These are phyloP conservation scores for Syngnathus acus DNA, from an alignment of 2,797 vertebrate genomes.

Conservation along the genomic window DNA sequence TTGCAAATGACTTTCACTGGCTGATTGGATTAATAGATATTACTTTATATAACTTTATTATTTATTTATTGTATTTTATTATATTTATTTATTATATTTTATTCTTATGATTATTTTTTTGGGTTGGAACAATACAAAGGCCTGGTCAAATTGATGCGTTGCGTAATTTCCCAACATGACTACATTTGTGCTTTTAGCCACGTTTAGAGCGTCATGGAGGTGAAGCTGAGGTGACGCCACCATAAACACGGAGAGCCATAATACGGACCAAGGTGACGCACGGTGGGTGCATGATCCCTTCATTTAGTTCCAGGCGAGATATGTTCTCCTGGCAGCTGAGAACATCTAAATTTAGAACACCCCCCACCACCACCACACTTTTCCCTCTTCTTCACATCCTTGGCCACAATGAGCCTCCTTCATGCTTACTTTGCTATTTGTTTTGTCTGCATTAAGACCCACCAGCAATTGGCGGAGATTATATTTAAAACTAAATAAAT, in stretches of 20 bases:
- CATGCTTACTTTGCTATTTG: constrained; percentile 25
- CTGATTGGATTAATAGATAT: no score
- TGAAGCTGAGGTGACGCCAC: not conserved
- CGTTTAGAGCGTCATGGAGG: not conserved
- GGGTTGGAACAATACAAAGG: no score
- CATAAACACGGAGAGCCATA: not conserved
- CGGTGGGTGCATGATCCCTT: constrained; percentile 18
- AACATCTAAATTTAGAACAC: constrained; percentile 62
- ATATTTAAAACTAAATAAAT: no score
- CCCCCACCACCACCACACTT: constrained; percentile 12
- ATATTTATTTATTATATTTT: no score
- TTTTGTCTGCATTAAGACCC: constrained; percentile 30
- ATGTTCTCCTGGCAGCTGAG: constrained; percentile 50
- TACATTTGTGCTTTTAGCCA: not conserved
- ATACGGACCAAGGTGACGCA: constrained; percentile 8
- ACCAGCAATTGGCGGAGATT: constrained; percentile 30
- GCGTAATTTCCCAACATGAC: no score
- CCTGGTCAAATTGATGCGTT: no score
- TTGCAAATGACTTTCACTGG: no score
- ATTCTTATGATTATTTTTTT: no score
- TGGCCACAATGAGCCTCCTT: constrained; percentile 29
- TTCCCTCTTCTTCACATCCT: constrained; percentile 38
- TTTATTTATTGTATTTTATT: no score
- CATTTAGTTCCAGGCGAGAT: constrained; percentile 43
- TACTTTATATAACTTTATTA: no score